Evolutionary conservation across 1,140 invertebrate genomes (phyloP), one percentile per base, ranked within the genome.

Genomic region (Aradophagus sp.): DNA sequence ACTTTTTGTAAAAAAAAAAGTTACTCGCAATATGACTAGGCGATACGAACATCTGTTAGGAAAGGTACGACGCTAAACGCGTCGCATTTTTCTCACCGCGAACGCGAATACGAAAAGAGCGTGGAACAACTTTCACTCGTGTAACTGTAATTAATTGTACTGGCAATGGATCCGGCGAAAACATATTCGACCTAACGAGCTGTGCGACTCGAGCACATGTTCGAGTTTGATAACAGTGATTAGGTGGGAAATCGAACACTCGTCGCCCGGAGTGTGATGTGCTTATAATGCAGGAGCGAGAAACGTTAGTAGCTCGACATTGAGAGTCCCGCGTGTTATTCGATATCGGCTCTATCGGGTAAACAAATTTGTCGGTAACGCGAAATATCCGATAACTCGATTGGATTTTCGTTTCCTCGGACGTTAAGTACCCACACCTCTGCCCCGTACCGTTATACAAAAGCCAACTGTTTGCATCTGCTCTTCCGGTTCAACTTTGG

Each of bases 211-310:
- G 14, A 58, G 26, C 67, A 70, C 29, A 15, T 63, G 67, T 59
- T 59, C 26, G 5, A 27, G 20, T 53, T 58, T 50, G 53, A 65
- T 65, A 70, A 63, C 23, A 59, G 47, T 34, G 68, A 65, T 71
- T 55, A 65, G 53, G 41, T 59, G 53, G 59, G 68, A 65, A 59
- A 63, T 32, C 26, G 55, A 66, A 56, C 59, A 65, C 47, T 31
- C 50, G 31, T 12, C 10, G 1, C 2, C 16, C 35, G 8, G 19
- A 1, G n/a, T n/a, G n/a, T 17, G 63, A 36, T 44, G 36, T 45
- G 20, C 29, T 58, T 26, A 35, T 50, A 50, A 50, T 14, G 42
- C 23, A 14, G 16, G 45, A 10, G 31, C 5, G 32, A 66, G 52
- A 48, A 35, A 48, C 20, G 35, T 65, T 55, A 47, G 17, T 47